Percentiles rank a stretch among this genome's conserved stretches.
Conservation (phyloP, 1,140 invertebrate genomes). For the Paralvinella palmiformis region DNA sequence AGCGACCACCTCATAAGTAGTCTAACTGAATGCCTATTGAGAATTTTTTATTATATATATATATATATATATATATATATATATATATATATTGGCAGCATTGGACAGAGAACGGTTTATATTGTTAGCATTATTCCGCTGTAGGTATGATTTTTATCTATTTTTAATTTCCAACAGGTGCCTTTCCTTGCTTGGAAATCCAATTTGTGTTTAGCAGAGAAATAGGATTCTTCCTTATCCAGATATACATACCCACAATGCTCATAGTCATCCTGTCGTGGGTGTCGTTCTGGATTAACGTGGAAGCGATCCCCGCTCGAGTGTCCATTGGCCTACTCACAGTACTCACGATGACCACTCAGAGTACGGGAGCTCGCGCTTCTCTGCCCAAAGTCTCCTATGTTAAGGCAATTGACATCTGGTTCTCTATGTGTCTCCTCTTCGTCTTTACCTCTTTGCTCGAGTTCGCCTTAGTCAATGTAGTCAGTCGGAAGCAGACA, state of each 20-base stretch:
- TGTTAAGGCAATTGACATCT: conserved; percentile 63
- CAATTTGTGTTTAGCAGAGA: conserved; percentile 77
- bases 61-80: too few relatives aligned
- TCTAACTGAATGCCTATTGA: too few relatives aligned
- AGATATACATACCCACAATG: conserved; percentile 84
- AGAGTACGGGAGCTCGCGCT: conserved; percentile 16
- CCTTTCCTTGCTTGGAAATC: conserved; percentile 55
- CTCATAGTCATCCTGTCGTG: conserved; percentile 86
- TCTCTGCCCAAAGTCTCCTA: conserved; percentile 45
- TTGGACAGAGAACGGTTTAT: too few relatives aligned
- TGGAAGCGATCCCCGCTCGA: conserved; percentile 54
- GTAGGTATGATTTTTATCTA: too few relatives aligned
- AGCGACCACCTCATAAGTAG: too few relatives aligned
- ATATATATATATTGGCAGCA: too few relatives aligned
- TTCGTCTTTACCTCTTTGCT: conserved; percentile 74
- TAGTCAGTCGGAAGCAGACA: conserved; percentile 29
- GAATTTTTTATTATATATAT: too few relatives aligned
- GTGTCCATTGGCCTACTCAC: conserved; percentile 51
- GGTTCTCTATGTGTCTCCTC: conserved; percentile 80
- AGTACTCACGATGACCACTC: conserved; percentile 24
- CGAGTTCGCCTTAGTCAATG: conserved; percentile 69
- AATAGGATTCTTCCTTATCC: conserved; percentile 70
- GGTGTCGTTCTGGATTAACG: conserved; percentile 82
- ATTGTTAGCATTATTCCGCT: too few relatives aligned
- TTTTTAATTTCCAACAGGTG: too few relatives aligned